Evolutionary conservation across 2,888 invertebrate genomes (phyloP).

Genomic region (Scaptomyza parva): DNA sequence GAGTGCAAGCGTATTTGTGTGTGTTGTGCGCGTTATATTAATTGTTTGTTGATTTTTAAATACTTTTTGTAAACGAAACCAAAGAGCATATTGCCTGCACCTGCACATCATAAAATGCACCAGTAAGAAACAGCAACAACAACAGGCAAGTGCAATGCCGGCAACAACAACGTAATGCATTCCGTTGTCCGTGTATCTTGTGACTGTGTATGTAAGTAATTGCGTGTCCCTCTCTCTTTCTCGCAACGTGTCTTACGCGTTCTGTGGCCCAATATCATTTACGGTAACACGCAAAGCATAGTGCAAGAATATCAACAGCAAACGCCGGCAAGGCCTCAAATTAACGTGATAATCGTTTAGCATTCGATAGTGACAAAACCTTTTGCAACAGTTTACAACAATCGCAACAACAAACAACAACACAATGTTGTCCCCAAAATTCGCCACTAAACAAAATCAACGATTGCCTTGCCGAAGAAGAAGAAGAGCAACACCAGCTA

Average conservation of each 20-base stretch:
- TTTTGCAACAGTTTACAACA: constrained; percentile 19
- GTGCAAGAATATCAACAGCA: constrained; percentile 42
- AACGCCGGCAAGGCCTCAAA: constrained; percentile 52
- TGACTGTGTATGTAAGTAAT: constrained; percentile 32
- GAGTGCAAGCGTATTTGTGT: constrained; percentile 20
- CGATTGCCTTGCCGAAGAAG: constrained; percentile 48
- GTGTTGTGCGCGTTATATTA: constrained; percentile 33
- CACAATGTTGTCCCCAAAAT: constrained; percentile 34
- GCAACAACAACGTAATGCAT: constrained; percentile 59
- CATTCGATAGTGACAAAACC: constrained; percentile 30
- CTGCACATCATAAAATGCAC: constrained; percentile 55
- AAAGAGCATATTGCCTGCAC: constrained; percentile 50
- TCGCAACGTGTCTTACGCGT: constrained; percentile 7
- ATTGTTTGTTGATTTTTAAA: constrained; percentile 55
- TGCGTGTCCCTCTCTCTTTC: constrained; percentile 36
- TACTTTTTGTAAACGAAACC: constrained; percentile 51
- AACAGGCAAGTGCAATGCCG: constrained; percentile 57
- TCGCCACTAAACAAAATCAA: constrained; percentile 23
- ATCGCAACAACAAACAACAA: constrained; percentile 26
- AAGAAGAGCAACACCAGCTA: constrained; percentile 45
- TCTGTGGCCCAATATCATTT: constrained; percentile 41
- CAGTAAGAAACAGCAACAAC: constrained; percentile 43
- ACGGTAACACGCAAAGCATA: constrained; percentile 48
- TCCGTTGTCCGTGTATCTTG: constrained; percentile 31
- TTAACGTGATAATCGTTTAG: constrained; percentile 32